A percentile compares a stretch with the other conserved stretches of the same genome.
Conservation (phyloP, 2,888 invertebrate genomes). For the Synergus gifuensis region DNA sequence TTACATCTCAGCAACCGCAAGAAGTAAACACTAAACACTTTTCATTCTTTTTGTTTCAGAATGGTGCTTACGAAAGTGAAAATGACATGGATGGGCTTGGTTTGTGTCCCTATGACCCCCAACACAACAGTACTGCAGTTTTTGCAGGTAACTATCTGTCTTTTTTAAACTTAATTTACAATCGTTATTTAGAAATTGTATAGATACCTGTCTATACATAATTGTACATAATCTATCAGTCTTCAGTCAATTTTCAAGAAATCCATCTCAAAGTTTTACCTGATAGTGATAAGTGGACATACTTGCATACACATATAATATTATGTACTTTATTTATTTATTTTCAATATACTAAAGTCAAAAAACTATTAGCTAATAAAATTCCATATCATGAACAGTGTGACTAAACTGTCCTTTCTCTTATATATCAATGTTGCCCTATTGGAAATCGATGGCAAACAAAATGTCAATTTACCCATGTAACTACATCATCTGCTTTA, state of each 20-base stretch:
- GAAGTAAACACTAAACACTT: slow-evolving; percentile 13
- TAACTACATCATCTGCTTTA: not conserved
- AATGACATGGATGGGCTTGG: slow-evolving; percentile 91
- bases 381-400: not conserved
- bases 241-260: slow-evolving; percentile 42
- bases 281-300: slow-evolving; percentile 24
- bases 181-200: not conserved
- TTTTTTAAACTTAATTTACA: slow-evolving; percentile 1
- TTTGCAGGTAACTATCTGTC: slow-evolving; percentile 81
- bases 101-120: slow-evolving; percentile 95
- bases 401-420: slow-evolving; percentile 10
- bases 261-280: slow-evolving; percentile 46
- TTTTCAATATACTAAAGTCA: slow-evolving; percentile 26
- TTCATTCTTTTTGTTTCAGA: slow-evolving; percentile 76
- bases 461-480: slow-evolving; percentile 10
- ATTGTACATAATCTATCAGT: not conserved
- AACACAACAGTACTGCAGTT: slow-evolving; percentile 96
- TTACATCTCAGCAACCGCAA: slow-evolving; percentile 19
- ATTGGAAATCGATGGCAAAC: slow-evolving; percentile 21
- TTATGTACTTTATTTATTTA: too few species aligned
- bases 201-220: too few species aligned
- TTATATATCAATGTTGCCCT: slow-evolving; percentile 24
- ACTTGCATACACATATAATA: slow-evolving; percentile 36
- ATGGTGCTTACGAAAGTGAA: slow-evolving; percentile 77
- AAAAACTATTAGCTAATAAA: slow-evolving; percentile 41